Evolutionary conservation across 2,888 invertebrate genomes (phyloP).

Genomic region (Plebejus anna): DNA sequence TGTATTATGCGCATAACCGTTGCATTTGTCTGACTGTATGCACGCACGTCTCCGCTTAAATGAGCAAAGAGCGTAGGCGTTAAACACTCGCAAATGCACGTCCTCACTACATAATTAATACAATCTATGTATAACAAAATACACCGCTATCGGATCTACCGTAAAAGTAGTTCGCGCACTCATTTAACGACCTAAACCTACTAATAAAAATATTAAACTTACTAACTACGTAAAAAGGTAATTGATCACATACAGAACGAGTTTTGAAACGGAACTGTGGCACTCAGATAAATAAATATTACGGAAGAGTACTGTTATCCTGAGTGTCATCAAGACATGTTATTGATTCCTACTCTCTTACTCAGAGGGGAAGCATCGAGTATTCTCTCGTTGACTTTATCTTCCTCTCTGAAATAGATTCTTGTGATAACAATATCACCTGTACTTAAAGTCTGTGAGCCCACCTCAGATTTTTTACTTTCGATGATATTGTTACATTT

Average conservation of each 20-base stretch:
- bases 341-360: slow-evolving; percentile 66
- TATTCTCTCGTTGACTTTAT: slow-evolving; percentile 68
- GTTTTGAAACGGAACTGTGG: slow-evolving; percentile 64
- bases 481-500: slow-evolving; percentile 72
- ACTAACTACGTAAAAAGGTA: slow-evolving; percentile 53
- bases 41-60: slow-evolving; percentile 69
- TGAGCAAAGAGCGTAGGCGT: slow-evolving; percentile 72
- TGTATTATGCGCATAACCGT: slow-evolving; percentile 67
- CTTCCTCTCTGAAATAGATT: slow-evolving; percentile 81
- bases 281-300: slow-evolving; percentile 56
- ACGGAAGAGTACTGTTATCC: slow-evolving; percentile 52
- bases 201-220: slow-evolving; percentile 46
- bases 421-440: slow-evolving; percentile 95
- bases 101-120: slow-evolving; percentile 65
- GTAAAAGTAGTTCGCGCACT: slow-evolving; percentile 45
- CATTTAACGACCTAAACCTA: slow-evolving; percentile 35
- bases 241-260: slow-evolving; percentile 64
- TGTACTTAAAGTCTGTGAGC: slow-evolving; percentile 92
- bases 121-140: slow-evolving; percentile 57
- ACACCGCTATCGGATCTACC: slow-evolving; percentile 57
- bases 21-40: slow-evolving; percentile 65
- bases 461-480: slow-evolving; percentile 76
- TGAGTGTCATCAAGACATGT: slow-evolving; percentile 70
- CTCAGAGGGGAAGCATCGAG: slow-evolving; percentile 69
- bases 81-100: slow-evolving; percentile 62